Conservation (phyloP, 2,113 vertebrate species). For the Neodon shergylaensis region DNA sequence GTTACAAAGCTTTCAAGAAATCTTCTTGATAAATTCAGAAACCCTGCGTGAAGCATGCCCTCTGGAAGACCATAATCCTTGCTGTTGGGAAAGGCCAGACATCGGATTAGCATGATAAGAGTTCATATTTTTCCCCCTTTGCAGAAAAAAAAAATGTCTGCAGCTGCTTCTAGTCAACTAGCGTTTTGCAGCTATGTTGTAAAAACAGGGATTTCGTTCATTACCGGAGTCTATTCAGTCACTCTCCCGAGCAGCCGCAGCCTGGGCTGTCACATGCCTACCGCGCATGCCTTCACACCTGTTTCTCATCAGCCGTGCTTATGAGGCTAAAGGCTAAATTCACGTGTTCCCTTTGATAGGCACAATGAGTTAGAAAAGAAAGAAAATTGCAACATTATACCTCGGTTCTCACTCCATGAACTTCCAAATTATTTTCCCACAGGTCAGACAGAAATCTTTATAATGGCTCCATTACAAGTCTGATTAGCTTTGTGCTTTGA, state of each 20-base stretch:
- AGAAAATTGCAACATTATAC: constrained; percentile 67
- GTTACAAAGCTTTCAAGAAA: neutral
- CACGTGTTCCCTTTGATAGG: constrained; percentile 75
- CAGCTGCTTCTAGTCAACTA: constrained; percentile 75
- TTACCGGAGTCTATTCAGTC: constrained; percentile 67
- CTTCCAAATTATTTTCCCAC: constrained; percentile 75
- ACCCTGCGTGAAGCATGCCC: constrained; percentile 13
- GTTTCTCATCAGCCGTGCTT: constrained; percentile 78
- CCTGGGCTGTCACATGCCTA: constrained; percentile 66
- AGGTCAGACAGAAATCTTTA: constrained; percentile 73
- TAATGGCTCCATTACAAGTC: constrained; percentile 59
- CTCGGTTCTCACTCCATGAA: constrained; percentile 57
- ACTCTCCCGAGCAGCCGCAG: constrained; percentile 67
- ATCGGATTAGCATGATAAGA: constrained; percentile 66
- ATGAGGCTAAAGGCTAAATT: constrained; percentile 71
- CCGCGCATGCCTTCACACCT: constrained; percentile 67
- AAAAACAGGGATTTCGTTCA: constrained; percentile 72
- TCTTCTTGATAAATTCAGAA: constrained; percentile 42
- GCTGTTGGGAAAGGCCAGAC: constrained; percentile 53
- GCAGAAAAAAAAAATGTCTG: constrained; percentile 27
- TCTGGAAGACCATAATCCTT: constrained; percentile 56
- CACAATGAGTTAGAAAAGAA: constrained; percentile 59
- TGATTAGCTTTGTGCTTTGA: constrained; percentile 67
- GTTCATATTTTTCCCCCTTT: constrained; percentile 22
- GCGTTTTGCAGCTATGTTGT: constrained; percentile 71